Evolutionary conservation across 2,113 vertebrate species (phyloP).

Genomic region (Oceanites oceanicus): DNA sequence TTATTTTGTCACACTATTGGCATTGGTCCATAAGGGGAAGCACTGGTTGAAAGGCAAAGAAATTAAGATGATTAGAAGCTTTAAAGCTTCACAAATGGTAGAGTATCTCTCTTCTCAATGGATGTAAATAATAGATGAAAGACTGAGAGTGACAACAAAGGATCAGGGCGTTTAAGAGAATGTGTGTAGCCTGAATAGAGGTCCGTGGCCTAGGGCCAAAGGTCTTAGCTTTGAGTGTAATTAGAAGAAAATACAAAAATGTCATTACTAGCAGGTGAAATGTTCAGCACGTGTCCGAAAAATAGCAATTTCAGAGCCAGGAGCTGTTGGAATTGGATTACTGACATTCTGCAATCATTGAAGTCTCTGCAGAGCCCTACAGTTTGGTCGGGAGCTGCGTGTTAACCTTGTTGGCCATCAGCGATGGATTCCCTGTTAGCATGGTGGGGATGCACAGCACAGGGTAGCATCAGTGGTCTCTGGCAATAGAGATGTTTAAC

Average conservation of each 20-base stretch:
- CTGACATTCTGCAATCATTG: conserved; percentile 50
- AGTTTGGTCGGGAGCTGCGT: conserved; percentile 17
- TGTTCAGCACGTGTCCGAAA: conserved; percentile 79
- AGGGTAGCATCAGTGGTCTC: not conserved
- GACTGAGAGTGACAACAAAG: conserved; percentile 80
- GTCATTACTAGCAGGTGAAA: conserved; percentile 84
- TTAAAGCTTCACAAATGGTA: conserved; percentile 76
- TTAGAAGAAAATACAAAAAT: conserved; percentile 85
- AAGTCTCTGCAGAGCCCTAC: conserved; percentile 32
- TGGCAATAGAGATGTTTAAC: not conserved
- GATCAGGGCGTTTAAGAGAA: conserved; percentile 79
- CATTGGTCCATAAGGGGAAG: conserved; percentile 65
- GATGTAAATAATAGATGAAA: conserved; percentile 84
- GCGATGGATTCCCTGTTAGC: not conserved
- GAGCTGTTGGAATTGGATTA: conserved; percentile 77
- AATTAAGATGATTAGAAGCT: conserved; percentile 80
- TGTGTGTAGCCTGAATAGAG: conserved; percentile 80
- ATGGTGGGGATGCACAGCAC: not conserved
- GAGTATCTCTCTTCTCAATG: conserved; percentile 75
- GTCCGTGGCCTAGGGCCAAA: conserved; percentile 80
- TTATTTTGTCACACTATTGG: conserved; percentile 77
- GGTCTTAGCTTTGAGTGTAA: conserved; percentile 82
- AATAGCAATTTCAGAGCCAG: conserved; percentile 76
- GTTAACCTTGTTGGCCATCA: conserved; percentile 50
- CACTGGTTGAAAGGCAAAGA: conserved; percentile 70